phyloP scores from a whole-genome alignment of 2,888 invertebrate species.

The Mythimna albipuncta region DNA sequence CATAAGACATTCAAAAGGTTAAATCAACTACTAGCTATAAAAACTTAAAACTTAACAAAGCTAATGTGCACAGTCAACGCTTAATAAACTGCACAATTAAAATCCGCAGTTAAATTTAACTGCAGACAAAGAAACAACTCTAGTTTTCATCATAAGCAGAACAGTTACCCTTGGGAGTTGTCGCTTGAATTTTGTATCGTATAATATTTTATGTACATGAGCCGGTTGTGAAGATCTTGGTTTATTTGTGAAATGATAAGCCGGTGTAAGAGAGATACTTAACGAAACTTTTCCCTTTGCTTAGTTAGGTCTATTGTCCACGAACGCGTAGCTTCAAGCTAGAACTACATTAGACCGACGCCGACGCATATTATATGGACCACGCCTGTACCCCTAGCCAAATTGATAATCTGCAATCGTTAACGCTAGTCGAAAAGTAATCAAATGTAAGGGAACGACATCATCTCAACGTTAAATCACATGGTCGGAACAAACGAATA shows the following conservation, averaged over 20 bases:
- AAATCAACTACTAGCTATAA: neutral
- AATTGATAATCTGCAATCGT: too few relatives aligned
- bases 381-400: too few relatives aligned
- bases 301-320: too few relatives aligned
- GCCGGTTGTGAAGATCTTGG: neutral
- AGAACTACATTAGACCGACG: too few relatives aligned
- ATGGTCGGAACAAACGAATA: too few relatives aligned
- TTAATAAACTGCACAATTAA: constrained; percentile 34
- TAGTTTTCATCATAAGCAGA: constrained; percentile 39
- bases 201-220: constrained; percentile 1
- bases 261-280: neutral
- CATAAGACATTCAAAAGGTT: too few relatives aligned
- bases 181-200: constrained; percentile 24
- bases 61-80: constrained; percentile 25
- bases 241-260: constrained; percentile 20
- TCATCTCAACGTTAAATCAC: too few relatives aligned
- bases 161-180: constrained; percentile 5
- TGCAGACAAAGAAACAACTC: constrained; percentile 32
- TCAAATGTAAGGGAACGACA: too few relatives aligned
- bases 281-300: constrained; percentile 22
- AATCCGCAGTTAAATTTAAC: constrained; percentile 50
- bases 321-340: too few relatives aligned
- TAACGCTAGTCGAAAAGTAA: too few relatives aligned
- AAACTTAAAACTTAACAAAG: constrained; percentile 2
- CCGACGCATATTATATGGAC: too few relatives aligned